Base-by-base conservation (phyloP, 2,113 vertebrate species). In the Stercorarius parasiticus region DNA sequence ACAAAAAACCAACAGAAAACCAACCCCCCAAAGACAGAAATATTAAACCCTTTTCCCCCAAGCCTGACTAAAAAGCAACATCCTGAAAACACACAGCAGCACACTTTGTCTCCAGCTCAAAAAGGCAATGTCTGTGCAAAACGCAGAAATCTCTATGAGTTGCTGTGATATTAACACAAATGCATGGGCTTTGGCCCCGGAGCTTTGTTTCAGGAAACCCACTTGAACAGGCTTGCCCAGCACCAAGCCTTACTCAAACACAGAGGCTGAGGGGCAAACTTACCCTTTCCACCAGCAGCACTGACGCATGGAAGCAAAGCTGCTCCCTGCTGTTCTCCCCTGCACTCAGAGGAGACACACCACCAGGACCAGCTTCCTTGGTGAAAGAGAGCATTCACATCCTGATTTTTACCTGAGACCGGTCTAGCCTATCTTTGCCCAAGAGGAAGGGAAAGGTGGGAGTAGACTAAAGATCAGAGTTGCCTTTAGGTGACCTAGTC, bases 171-270 rank as follows among this genome's bases (percentile, higher is more conserved):
- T 15, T 42, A 45, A 36, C 22, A 87, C 40, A 67, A 36, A 74
- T 8, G 30, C 1, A 1, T 10, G 7, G 25, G 42, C 16, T 86
- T 53, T 42, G 40, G 26, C 59, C 36, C 23, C 4, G 0, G 17
- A 82, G 34, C 27, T 15, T 49, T 21, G 9, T 56, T 81, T 69
- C 61, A 83, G 61, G 20, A 43, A 88, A 62, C 16, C 40, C 18
- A 45, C 72, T 22, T 36, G 15, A 27, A 56, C 5, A 45, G 66
- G 42, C 30, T 42, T 43, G 40, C 23, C 65, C 53, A 69, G 40
- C 34, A 38, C 67, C n/a, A 79, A 82, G 21, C 29, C 27, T 64
- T 13, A 45, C 7, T 56, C 23, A 40, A 70, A 64, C 23, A 11
- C 9, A 65, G 34, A 53, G 8, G 30, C 34, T 16, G 30, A 45